Percentiles rank a stretch among this genome's conserved stretches.
These are phyloP conservation scores for Polydrusus pterygomalis DNA, from an alignment of 2,888 invertebrate species.

Conservation along the genomic window DNA sequence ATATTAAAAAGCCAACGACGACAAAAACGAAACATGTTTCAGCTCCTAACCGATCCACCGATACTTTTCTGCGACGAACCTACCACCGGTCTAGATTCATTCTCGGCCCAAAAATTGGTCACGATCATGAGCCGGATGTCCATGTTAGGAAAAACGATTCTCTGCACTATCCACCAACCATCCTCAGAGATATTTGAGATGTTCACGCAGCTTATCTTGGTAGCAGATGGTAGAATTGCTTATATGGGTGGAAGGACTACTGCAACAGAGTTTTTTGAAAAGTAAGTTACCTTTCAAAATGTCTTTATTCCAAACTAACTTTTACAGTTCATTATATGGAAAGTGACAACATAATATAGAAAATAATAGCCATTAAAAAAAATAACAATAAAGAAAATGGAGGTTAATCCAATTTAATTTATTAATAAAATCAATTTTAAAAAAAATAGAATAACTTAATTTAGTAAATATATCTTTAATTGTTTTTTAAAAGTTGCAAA, in stretches of 20 bases:
- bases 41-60: conserved; percentile 92
- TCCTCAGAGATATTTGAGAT: conserved; percentile 89
- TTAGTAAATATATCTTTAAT: too few species aligned
- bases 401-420: too few species aligned
- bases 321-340: too few species aligned
- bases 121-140: conserved; percentile 82
- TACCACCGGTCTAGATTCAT: conserved; percentile 94
- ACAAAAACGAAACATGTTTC: conserved; percentile 52
- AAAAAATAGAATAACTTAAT: too few species aligned
- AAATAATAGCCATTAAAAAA: too few species aligned
- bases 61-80: conserved; percentile 97
- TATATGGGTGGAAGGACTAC: conserved; percentile 83
- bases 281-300: conserved; percentile 69
- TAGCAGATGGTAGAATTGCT: conserved; percentile 92
- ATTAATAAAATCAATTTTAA: too few species aligned
- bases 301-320: too few species aligned
- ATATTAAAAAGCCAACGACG: too few species aligned
- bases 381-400: too few species aligned
- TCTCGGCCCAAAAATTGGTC: conserved; percentile 91
- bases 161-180: conserved; percentile 97
- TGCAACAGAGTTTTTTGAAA: conserved; percentile 82
- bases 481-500: too few species aligned
- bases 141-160: conserved; percentile 86
- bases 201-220: conserved; percentile 85
- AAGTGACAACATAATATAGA: too few species aligned